Percentiles rank a stretch among this genome's conserved stretches.
These are phyloP conservation scores for Sarcophaga carnaria DNA, from an alignment of 2,888 invertebrate species.

Conservation along the genomic window DNA sequence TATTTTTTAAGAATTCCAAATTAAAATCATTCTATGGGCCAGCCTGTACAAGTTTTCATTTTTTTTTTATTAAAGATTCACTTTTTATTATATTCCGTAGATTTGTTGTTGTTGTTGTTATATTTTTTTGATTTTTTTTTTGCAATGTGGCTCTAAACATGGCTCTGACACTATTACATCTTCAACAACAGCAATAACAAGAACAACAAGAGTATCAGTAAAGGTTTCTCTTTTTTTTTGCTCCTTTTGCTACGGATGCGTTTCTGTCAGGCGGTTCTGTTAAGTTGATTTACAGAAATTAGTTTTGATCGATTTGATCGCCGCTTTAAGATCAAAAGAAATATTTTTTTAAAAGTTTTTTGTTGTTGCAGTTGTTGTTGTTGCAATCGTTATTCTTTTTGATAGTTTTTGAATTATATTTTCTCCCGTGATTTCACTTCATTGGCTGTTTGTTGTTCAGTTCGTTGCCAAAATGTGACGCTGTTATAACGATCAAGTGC, in stretches of 20 bases:
- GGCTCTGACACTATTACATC: conserved; percentile 24
- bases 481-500: conserved; percentile 66
- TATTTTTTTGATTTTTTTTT: conserved; percentile 3
- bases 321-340: conserved; percentile 81
- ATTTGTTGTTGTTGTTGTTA: not conserved
- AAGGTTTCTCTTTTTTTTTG: not conserved
- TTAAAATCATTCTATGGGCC: too few relatives aligned
- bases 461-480: conserved; percentile 62
- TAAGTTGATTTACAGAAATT: conserved; percentile 76
- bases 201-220: not conserved
- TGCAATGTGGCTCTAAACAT: conserved; percentile 35
- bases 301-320: conserved; percentile 82
- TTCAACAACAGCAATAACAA: not conserved
- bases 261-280: conserved; percentile 71
- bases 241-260: conserved; percentile 67
- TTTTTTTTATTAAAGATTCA: not conserved
- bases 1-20: too few relatives aligned
- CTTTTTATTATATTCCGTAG: not conserved
- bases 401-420: conserved; percentile 16
- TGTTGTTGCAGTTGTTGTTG: not conserved
- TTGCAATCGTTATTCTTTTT: not conserved
- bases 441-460: not conserved
- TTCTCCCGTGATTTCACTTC: conserved; percentile 16
- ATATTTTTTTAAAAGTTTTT: not conserved
- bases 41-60: too few relatives aligned